Conservation (phyloP, 1,140 invertebrate species). For the Zaprionus ghesquierei region DNA sequence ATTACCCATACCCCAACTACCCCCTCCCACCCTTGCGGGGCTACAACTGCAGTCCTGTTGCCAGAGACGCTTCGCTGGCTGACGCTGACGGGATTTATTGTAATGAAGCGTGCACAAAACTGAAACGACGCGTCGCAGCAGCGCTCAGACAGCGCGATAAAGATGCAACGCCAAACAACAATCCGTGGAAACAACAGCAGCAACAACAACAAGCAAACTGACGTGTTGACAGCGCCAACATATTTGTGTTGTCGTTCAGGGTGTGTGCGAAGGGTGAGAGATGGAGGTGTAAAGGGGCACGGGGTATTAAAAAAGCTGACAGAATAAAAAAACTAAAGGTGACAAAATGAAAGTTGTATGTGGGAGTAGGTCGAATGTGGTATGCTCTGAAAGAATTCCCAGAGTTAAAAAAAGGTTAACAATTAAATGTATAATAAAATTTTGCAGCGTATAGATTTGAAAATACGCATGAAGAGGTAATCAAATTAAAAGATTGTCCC, state of each 20-base stretch:
- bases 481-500: no score
- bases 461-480: no score
- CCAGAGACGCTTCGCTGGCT: slow-evolving; percentile 15
- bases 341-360: background rate
- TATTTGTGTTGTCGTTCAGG: slow-evolving; percentile 45
- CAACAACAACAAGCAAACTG: slow-evolving; percentile 30
- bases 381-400: background rate
- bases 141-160: slow-evolving; percentile 60
- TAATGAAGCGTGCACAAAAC: slow-evolving; percentile 80
- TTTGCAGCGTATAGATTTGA: no score
- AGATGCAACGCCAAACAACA: slow-evolving; percentile 65
- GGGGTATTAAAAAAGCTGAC: background rate
- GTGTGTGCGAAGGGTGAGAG: background rate
- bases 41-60: background rate
- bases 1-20: slow-evolving; percentile 68
- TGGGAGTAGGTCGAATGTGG: background rate
- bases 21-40: slow-evolving; percentile 22
- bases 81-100: slow-evolving; percentile 76
- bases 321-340: background rate
- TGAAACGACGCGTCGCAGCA: slow-evolving; percentile 51
- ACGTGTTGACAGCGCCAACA: slow-evolving; percentile 64
- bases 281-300: background rate
- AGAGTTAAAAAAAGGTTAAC: no score
- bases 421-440: no score
- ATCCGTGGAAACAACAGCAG: slow-evolving; percentile 26